phyloP scores from a whole-genome alignment of 92 coral and sea anemone genomes.

The Parazoanthus atlanticus region DNA sequence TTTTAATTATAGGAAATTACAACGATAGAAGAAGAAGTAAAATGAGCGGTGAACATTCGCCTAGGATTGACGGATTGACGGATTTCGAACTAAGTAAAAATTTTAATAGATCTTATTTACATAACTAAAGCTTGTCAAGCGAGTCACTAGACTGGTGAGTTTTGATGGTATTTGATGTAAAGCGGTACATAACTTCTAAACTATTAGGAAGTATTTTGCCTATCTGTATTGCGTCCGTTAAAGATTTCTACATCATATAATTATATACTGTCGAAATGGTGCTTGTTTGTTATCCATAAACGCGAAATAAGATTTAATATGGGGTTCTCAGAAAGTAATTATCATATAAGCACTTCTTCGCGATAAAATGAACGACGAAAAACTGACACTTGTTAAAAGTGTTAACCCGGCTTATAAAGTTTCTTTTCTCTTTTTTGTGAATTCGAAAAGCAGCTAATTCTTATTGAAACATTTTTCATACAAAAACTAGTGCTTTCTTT shows the following conservation, averaged over 20 bases:
- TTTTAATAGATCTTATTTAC: neutral
- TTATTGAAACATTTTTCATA: neutral
- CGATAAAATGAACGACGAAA: too few relatives aligned
- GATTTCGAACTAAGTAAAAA: conserved; percentile 2
- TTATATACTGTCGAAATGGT: neutral
- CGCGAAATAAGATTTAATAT: too few relatives aligned
- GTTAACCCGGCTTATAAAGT: neutral
- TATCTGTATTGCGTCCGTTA: neutral
- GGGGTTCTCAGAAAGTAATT: too few relatives aligned
- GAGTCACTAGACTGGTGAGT: too few relatives aligned
- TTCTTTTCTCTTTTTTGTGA: neutral
- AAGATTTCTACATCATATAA: neutral
- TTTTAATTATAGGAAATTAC: neutral
- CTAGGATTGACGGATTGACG: neutral
- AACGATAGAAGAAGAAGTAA: neutral
- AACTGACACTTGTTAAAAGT: neutral
- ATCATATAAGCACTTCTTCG: neutral
- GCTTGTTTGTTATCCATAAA: neutral
- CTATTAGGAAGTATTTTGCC: neutral
- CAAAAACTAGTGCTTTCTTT: neutral
- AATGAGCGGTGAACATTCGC: neutral
- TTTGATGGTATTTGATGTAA: neutral
- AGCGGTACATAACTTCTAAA: neutral
- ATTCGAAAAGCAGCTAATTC: neutral
- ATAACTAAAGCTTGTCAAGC: conserved; percentile 2